phyloP scores from a whole-genome alignment of 2,888 invertebrate genomes.

The Diarsia brunnea region DNA sequence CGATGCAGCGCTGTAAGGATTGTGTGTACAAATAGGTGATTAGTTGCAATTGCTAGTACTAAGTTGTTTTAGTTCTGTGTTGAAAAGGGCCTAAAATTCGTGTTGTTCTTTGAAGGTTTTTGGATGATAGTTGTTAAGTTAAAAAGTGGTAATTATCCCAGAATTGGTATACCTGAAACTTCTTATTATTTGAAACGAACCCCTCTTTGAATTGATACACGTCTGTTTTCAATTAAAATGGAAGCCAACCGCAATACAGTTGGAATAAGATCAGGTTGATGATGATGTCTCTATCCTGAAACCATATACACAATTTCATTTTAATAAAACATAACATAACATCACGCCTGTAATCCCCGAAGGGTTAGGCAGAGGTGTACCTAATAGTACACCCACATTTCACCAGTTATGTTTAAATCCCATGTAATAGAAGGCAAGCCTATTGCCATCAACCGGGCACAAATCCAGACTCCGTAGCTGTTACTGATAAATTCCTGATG shows the following conservation, averaged over 20 bases:
- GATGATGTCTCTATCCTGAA: background rate
- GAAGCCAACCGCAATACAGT: background rate
- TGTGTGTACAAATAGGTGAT: slow-evolving; percentile 2
- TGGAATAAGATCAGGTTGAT: background rate
- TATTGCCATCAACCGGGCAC: too few species aligned
- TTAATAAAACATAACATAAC: too few species aligned
- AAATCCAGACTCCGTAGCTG: too few species aligned
- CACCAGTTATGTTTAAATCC: too few species aligned
- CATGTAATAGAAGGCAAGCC: too few species aligned
- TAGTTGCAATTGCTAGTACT: slow-evolving; percentile 16
- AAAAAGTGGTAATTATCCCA: background rate
- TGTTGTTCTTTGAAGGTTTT: background rate
- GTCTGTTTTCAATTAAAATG: background rate
- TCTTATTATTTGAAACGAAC: background rate
- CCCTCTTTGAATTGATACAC: background rate
- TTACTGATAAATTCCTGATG: too few species aligned
- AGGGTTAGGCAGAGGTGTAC: too few species aligned
- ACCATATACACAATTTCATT: too few species aligned
- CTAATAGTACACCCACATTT: too few species aligned
- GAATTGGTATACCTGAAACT: background rate
- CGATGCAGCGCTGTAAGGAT: slow-evolving; percentile 36
- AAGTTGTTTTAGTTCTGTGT: slow-evolving; percentile 31
- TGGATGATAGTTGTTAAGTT: background rate
- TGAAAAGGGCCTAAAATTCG: background rate
- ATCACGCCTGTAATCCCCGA: too few species aligned